Evolutionary conservation across 64 coral and sea anemone genomes (phyloP).

Genomic region (Stichodactyla helianthus): DNA sequence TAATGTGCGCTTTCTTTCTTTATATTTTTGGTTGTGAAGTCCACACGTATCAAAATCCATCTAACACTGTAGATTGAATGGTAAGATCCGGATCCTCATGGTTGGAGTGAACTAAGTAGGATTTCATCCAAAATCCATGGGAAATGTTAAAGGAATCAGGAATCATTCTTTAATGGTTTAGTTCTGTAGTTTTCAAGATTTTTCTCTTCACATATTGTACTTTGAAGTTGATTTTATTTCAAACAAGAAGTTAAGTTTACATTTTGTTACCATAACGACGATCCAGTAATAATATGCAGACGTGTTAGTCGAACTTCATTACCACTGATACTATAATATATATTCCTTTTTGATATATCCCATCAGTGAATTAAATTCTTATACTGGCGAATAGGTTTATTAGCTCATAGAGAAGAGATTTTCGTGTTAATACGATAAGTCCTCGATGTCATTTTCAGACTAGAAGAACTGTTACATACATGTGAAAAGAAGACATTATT

Average conservation of each 20-base stretch:
- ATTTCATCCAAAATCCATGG: neutral
- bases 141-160: neutral
- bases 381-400: too few relatives aligned
- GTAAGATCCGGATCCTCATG: neutral
- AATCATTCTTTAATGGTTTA: neutral
- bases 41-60: too few relatives aligned
- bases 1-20: neutral
- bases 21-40: neutral
- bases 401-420: too few relatives aligned
- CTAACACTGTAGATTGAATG: too few relatives aligned
- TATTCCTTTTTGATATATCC: too few relatives aligned
- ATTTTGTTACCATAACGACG: neutral
- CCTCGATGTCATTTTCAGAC: too few relatives aligned
- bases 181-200: neutral
- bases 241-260: slow-evolving; percentile 11
- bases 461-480: too few relatives aligned
- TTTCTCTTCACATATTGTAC: neutral
- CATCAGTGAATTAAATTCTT: too few relatives aligned
- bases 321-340: too few relatives aligned
- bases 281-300: neutral
- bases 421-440: too few relatives aligned
- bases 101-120: neutral
- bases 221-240: neutral
- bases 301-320: too few relatives aligned
- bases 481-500: too few relatives aligned